A percentile compares a stretch with the other conserved stretches of the same genome.
phyloP scores from a whole-genome alignment of 2,888 invertebrate species.

The Chymomyza caudatula region DNA sequence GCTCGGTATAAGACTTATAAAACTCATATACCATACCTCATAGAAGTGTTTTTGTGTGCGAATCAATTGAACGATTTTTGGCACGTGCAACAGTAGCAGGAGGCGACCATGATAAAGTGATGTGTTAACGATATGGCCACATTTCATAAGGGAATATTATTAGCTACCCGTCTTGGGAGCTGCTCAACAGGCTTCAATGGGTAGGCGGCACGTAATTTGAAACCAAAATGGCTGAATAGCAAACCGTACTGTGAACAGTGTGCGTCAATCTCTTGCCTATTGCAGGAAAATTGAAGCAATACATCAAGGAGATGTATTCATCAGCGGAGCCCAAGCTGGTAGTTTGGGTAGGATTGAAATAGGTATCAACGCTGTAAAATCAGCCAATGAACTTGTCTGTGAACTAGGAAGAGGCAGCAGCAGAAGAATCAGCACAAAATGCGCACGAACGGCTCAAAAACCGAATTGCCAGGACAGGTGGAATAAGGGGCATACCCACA shows the following conservation, averaged over 20 bases:
- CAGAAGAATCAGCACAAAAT: constrained; percentile 26
- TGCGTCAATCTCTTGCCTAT: background rate
- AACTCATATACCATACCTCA: background rate
- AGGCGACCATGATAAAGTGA: background rate
- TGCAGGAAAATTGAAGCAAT: background rate
- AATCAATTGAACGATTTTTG: constrained; percentile 1
- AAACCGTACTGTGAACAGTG: background rate
- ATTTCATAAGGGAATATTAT: background rate
- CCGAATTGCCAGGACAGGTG: constrained; percentile 11
- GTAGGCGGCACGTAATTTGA: background rate
- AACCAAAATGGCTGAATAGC: background rate
- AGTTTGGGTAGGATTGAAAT: background rate
- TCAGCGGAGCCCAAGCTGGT: background rate
- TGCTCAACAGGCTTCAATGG: background rate
- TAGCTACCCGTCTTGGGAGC: background rate
- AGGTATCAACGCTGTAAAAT: background rate
- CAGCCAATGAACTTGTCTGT: background rate
- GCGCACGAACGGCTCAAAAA: constrained; percentile 28
- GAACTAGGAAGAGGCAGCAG: background rate
- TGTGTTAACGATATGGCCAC: constrained; percentile 5
- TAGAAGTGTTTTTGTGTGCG: background rate
- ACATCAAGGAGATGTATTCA: background rate
- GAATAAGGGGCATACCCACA: background rate
- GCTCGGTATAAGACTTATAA: background rate
- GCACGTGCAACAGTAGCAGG: background rate